Percentiles rank a stretch among this genome's conserved stretches.
Evolutionary conservation across 1,140 invertebrate genomes (phyloP).

Genomic region (Amyelois transitella): DNA sequence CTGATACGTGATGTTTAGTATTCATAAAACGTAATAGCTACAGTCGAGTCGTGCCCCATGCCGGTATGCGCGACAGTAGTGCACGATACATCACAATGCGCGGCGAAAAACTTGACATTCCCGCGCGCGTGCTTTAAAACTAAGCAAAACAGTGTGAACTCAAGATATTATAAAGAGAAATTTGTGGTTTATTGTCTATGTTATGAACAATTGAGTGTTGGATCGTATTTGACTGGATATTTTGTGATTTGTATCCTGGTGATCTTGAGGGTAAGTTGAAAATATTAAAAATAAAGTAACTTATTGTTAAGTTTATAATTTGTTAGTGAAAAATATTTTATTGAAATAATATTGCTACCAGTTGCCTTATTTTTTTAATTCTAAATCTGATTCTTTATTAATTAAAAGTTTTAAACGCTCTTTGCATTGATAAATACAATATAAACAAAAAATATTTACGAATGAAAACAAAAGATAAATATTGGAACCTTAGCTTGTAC

Average conservation of each 20-base stretch:
- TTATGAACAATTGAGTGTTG: slow-evolving; percentile 37
- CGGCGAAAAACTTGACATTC: slow-evolving; percentile 47
- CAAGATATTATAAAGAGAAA: slow-evolving; percentile 41
- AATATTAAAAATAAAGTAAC: neutral
- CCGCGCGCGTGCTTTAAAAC: slow-evolving; percentile 42
- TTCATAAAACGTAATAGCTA: slow-evolving; percentile 50
- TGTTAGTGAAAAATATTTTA: too few species aligned
- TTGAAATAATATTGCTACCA: too few species aligned
- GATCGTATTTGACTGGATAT: slow-evolving; percentile 36
- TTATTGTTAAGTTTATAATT: too few species aligned
- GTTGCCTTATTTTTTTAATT: too few species aligned
- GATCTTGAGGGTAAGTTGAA: neutral
- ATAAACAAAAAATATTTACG: too few species aligned
- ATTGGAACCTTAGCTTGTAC: too few species aligned
- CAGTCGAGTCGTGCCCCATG: slow-evolving; percentile 45
- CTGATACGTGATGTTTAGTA: slow-evolving; percentile 49
- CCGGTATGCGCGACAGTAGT: slow-evolving; percentile 42
- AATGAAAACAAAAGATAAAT: too few species aligned
- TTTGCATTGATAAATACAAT: too few species aligned
- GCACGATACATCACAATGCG: slow-evolving; percentile 38
- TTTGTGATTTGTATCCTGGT: neutral
- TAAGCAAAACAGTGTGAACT: slow-evolving; percentile 57
- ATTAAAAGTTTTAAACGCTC: too few species aligned
- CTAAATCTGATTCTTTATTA: too few species aligned
- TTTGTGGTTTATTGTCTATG: slow-evolving; percentile 48